phyloP scores from a whole-genome alignment of 2,888 invertebrate species.

The Phragmatobia fuliginosa region DNA sequence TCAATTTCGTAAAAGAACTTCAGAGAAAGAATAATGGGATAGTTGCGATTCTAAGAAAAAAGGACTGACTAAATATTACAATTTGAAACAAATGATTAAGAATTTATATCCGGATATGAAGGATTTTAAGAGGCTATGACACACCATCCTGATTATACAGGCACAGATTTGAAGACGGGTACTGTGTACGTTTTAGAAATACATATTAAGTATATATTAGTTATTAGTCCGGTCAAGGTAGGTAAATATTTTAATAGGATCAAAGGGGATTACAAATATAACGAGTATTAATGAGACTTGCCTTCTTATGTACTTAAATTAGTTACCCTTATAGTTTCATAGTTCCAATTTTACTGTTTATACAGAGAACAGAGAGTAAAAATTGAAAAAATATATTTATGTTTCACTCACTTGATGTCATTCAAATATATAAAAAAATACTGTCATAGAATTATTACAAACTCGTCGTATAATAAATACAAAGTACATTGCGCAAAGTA shows the following conservation, averaged over 20 bases:
- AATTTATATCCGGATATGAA: background rate
- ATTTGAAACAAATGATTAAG: background rate
- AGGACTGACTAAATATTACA: background rate
- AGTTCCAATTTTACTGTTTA: too few relatives aligned
- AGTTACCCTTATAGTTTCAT: background rate
- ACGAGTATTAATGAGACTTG: background rate
- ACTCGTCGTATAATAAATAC: background rate
- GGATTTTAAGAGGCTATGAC: background rate
- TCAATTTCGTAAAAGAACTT: too few relatives aligned
- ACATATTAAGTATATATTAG: background rate
- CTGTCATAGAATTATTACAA: background rate
- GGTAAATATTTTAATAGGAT: conserved; percentile 1
- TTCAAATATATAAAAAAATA: background rate
- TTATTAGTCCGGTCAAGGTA: background rate
- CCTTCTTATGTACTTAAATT: background rate
- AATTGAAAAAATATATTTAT: too few relatives aligned
- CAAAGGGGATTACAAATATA: background rate
- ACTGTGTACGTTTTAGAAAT: too few relatives aligned
- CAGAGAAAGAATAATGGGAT: too few relatives aligned
- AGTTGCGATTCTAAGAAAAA: too few relatives aligned
- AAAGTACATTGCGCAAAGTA: too few relatives aligned
- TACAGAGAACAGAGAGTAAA: too few relatives aligned
- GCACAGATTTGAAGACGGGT: too few relatives aligned
- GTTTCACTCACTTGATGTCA: background rate
- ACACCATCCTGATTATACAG: background rate